These are phyloP conservation scores for Rhodinocichla rosea DNA, from an alignment of 2,113 vertebrate genomes.

Conservation along the genomic window DNA sequence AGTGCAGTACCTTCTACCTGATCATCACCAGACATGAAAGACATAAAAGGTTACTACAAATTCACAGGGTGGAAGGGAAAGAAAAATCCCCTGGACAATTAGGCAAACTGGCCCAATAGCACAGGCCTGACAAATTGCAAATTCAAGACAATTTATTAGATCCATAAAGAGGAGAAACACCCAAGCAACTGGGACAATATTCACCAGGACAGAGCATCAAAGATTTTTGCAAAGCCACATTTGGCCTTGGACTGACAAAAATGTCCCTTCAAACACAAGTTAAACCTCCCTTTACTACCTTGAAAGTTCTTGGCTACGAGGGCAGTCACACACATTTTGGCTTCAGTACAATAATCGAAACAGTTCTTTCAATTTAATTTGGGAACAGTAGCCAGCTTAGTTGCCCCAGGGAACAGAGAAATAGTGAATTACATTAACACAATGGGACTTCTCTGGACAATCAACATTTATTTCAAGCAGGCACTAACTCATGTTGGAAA, in stretches of 20 bases:
- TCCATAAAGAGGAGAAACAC: not conserved
- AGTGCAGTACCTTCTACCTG: not conserved
- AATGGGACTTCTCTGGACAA: slow-evolving; percentile 46
- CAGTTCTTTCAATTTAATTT: slow-evolving; percentile 33
- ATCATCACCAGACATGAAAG: not conserved
- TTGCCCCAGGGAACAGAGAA: slow-evolving; percentile 40
- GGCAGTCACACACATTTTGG: not conserved
- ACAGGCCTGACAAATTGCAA: not conserved
- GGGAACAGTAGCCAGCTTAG: slow-evolving; percentile 20
- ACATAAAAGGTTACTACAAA: not conserved
- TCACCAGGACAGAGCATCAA: not conserved
- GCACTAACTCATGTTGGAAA: slow-evolving; percentile 45
- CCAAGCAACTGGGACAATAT: not conserved
- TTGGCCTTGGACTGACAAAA: not conserved
- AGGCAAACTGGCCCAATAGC: not conserved
- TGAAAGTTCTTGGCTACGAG: not conserved
- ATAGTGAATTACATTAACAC: slow-evolving; percentile 45
- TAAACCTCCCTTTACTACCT: not conserved
- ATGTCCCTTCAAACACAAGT: not conserved
- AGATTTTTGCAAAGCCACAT: not conserved
- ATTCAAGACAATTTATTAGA: not conserved
- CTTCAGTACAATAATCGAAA: slow-evolving; percentile 14
- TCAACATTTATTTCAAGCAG: slow-evolving; percentile 41
- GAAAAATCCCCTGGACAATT: not conserved
- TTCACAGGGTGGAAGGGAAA: rapidly evolving